Percentiles rank a stretch among this genome's conserved stretches.
Conservation (phyloP, 2,113 vertebrate species). For the Pangasianodon hypophthalmus region DNA sequence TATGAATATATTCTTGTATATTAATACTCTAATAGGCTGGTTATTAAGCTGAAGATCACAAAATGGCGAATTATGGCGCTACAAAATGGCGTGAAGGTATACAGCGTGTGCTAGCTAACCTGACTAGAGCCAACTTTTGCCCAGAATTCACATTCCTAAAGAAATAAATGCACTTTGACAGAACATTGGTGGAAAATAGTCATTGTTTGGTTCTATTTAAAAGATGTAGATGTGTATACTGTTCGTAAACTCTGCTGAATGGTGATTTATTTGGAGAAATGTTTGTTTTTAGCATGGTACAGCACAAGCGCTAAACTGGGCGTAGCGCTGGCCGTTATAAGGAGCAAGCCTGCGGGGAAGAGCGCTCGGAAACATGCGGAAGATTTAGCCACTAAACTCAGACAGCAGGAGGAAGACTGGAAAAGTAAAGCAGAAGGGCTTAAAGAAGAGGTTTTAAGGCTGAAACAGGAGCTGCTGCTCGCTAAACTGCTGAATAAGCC, state of each 20-base stretch:
- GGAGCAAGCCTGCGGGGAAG: slow-evolving; percentile 73
- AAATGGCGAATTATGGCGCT: background rate
- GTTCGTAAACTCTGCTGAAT: background rate
- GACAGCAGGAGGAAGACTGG: slow-evolving; percentile 65
- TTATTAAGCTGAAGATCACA: background rate
- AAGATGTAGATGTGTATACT: background rate
- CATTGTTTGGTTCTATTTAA: background rate
- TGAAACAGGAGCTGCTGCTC: slow-evolving; percentile 81
- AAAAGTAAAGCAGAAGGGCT: slow-evolving; percentile 70
- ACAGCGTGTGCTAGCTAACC: background rate
- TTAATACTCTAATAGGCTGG: too few relatives aligned
- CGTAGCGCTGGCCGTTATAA: slow-evolving; percentile 84
- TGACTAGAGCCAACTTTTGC: background rate
- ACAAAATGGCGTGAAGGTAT: slow-evolving; percentile 13
- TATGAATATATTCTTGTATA: background rate
- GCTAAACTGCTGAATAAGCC: slow-evolving; percentile 59
- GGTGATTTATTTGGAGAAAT: background rate
- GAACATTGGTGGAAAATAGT: background rate
- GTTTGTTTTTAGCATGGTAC: slow-evolving; percentile 61
- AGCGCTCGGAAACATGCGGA: slow-evolving; percentile 75
- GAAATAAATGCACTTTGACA: background rate
- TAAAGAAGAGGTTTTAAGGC: slow-evolving; percentile 81
- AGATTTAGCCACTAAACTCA: slow-evolving; percentile 68
- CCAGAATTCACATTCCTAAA: background rate
- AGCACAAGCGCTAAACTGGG: slow-evolving; percentile 75